A percentile compares a stretch with the other conserved stretches of the same genome.
Evolutionary conservation across 2,113 vertebrate genomes (phyloP).

Genomic region (Telmatochromis brichardi): DNA sequence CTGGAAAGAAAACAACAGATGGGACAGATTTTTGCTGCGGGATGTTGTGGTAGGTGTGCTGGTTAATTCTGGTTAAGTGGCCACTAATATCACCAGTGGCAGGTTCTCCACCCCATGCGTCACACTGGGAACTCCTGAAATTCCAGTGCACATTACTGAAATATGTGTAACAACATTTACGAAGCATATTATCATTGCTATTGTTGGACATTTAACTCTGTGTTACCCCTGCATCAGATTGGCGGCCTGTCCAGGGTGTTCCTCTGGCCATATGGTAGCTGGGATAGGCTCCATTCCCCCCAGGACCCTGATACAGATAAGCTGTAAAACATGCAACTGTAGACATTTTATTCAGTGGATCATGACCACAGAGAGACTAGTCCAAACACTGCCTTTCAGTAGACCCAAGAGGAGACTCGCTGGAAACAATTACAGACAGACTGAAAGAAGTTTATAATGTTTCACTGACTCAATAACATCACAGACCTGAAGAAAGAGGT

Average conservation of each 20-base stretch:
- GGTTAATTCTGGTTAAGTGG: neutral
- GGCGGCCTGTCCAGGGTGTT: neutral
- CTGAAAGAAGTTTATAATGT: neutral
- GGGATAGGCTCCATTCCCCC: neutral
- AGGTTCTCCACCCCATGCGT: neutral
- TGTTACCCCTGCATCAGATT: neutral
- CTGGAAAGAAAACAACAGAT: neutral
- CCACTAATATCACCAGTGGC: neutral
- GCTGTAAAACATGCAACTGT: neutral
- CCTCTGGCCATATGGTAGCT: neutral
- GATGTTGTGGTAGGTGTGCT: neutral
- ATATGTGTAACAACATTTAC: neutral
- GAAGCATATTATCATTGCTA: neutral
- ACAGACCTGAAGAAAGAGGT: neutral
- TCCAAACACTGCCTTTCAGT: neutral
- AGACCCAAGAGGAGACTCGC: neutral
- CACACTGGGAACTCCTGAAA: neutral
- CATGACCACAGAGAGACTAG: neutral
- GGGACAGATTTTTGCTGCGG: neutral
- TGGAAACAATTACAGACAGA: neutral
- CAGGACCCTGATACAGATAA: neutral
- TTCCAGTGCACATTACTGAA: neutral
- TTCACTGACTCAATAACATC: neutral
- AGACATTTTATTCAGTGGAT: neutral
- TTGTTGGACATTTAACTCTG: neutral